Evolutionary conservation across 2,797 vertebrate species (phyloP), one percentile per base, ranked within the genome.

Genomic region (Dendrocincla fuliginosa): DNA sequence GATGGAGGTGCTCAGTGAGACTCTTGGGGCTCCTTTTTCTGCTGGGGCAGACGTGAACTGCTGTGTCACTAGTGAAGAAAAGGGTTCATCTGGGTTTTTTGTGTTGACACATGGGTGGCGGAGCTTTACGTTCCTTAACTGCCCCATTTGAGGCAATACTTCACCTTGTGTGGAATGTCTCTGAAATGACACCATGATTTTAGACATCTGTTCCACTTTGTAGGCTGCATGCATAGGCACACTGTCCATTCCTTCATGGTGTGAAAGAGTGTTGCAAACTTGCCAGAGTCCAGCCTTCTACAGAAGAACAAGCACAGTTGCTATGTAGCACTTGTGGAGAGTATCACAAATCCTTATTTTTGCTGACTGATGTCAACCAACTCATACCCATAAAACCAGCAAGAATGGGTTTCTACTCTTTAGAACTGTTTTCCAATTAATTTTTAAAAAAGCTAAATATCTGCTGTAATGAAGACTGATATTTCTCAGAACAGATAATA

Each of bases 181-280:
- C 44, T 44, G 35, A 79, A 37, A 16, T 9, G 19, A 35, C 42
- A n/a, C 2, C 3, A 18, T 6, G 11, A 41, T 33, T 82, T 92
- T 28, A 84, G 92, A 55, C 8, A 32, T 18, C 25, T 76, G 8
- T 37, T 86, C 73, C 0, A 4, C 33, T 82, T 47, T 50, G 20
- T 13, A 28, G 42, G 18, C 28, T 65, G 28, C 11, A 10, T 25
- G 14, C 1, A 0, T 8, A 85, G 19, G 3, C n/a, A 28, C 33
- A 16, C 6, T 16, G 6, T 52, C 55, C 5, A 3, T 41, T 84
- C 8, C 13, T 70, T 11, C 33, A 28, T 39, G 47, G 9, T 37
- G 46, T 55, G 25, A 59, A 69, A 74, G 22, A 22, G 5, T 20
- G 16, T 28, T 28, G 32, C 3, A 37, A 55, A 5, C 8, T 78